phyloP scores from a whole-genome alignment of 2,113 vertebrate genomes.

The Actinemys pallida region DNA sequence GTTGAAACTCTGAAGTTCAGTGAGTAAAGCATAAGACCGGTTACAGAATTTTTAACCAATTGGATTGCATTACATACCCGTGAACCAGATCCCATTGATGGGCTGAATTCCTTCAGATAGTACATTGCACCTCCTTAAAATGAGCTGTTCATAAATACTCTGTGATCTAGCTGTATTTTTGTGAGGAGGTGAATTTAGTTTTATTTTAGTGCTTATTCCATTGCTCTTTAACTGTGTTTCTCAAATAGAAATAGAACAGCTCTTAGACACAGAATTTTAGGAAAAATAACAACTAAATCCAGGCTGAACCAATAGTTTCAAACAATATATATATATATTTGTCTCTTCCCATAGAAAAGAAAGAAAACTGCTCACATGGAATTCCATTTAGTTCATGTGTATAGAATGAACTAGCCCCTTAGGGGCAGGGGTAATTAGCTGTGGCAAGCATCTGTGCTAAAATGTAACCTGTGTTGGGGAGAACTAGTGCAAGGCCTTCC shows the following conservation, averaged over 20 bases:
- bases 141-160: neutral
- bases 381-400: neutral
- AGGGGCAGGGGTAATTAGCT: neutral
- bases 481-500: neutral
- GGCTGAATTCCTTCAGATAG: neutral
- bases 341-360: neutral
- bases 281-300: neutral
- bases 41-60: neutral
- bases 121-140: neutral
- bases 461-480: neutral
- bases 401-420: neutral
- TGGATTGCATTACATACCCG: rapidly evolving
- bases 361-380: neutral
- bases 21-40: rapidly evolving
- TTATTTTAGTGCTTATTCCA: rapidly evolving
- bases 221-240: neutral
- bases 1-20: neutral
- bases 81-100: rapidly evolving
- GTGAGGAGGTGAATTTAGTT: rapidly evolving
- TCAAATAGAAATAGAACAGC: neutral
- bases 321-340: neutral
- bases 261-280: neutral
- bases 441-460: neutral
- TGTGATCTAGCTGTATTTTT: rapidly evolving
- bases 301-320: neutral